phyloP scores from a whole-genome alignment of 2,797 vertebrate species.

The Psittacula derbiana region DNA sequence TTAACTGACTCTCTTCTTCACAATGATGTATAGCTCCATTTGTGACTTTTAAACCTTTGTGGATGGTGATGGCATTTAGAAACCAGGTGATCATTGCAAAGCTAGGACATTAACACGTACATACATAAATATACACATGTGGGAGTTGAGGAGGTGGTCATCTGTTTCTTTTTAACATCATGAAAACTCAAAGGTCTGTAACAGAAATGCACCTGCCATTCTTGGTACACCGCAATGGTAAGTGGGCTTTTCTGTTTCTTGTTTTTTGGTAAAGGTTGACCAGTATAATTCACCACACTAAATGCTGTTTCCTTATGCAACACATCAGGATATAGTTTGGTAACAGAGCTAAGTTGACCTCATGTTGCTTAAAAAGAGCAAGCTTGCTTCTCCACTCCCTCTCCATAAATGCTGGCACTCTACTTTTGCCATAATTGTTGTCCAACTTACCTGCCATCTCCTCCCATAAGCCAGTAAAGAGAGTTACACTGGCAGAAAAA shows the following conservation, averaged over 20 bases:
- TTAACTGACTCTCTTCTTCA: neutral
- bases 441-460: neutral
- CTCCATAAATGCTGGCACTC: neutral
- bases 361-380: neutral
- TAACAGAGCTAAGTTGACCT: neutral
- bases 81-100: neutral
- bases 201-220: neutral
- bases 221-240: rapidly evolving
- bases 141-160: rapidly evolving
- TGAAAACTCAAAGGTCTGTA: neutral
- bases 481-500: neutral
- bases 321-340: neutral
- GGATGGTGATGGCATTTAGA: neutral
- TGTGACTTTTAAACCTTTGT: neutral
- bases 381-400: neutral
- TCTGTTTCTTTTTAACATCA: neutral
- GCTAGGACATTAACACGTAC: neutral
- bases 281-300: neutral
- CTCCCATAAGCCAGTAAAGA: neutral
- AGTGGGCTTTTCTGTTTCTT: neutral
- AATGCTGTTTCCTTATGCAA: neutral
- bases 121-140: rapidly evolving
- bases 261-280: neutral
- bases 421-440: neutral
- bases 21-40: neutral